Evolutionary conservation across 1,140 invertebrate species (phyloP), one percentile per base, ranked within the genome.

Genomic region (Mycetomoellerius zeteki): DNA sequence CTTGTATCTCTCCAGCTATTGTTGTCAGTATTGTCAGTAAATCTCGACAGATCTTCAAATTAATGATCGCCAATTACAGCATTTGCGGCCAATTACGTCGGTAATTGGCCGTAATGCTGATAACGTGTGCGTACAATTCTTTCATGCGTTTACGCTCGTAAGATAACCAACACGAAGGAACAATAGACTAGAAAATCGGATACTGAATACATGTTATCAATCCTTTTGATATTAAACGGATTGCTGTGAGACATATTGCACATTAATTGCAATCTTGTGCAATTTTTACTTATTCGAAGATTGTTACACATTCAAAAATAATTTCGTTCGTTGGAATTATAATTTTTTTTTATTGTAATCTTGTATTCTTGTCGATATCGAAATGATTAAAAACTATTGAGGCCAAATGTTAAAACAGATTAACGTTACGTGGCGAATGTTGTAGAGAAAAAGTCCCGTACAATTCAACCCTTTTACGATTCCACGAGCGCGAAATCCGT

Each of bases 41-140:
- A 75, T 84, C 80, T 84, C 80, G 69, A 84, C 80, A 84, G 69
- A 84, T 84, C 69, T 84, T 84, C 54, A 67, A 71, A 84, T 84
- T 84, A 84, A 84, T 75, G 80, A 84, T 84, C 54, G 69, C 24
- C 80, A 84, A 84, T 84, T 84, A 84, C 27, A 56, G 69, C 54
- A 73, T 75, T 81, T 50, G 56, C 69, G 69, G 80, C 54, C 80
- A 75, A 84, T 84, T 84, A 84, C 37, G 21, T 19, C 24, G 24
- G 80, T 84, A 84, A 62, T 62, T 75, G 80, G 56, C 47, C 54
- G 69, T 84, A 62, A 75, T 84, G 69, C 37, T 84, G 67, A 75
- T 84, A 84, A 75, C 14, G 21, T 27, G 54, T n/a, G 37, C 37
- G 80, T 16, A 5, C 21, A 21, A 84, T 84, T 75, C 37, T 84